Evolutionary conservation across 2,797 vertebrate genomes (phyloP).

Genomic region (Heliangelus exortis): DNA sequence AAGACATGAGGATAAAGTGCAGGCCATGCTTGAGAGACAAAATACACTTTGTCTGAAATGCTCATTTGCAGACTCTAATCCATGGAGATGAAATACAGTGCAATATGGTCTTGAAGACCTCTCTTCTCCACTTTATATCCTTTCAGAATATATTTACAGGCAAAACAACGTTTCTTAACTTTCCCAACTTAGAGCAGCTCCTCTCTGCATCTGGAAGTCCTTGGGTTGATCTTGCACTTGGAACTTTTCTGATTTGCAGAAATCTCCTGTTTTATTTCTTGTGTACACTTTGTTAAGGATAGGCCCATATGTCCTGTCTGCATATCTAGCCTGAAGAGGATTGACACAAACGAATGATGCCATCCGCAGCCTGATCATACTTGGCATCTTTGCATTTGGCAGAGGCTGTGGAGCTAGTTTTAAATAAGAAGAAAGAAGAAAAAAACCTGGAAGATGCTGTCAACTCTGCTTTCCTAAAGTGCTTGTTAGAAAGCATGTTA

Average conservation of each 20-base stretch:
- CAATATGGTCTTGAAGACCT: background rate
- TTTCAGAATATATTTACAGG: background rate
- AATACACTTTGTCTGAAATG: background rate
- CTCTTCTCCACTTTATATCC: background rate
- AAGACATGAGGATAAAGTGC: background rate
- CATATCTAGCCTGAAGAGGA: conserved; percentile 3
- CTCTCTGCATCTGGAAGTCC: background rate
- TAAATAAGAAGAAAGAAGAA: conserved; percentile 17
- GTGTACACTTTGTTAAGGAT: conserved; percentile 17
- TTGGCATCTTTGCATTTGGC: conserved; percentile 48
- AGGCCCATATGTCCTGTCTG: conserved; percentile 54
- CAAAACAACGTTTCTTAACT: background rate
- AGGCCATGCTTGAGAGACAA: background rate
- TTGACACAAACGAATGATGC: conserved; percentile 34
- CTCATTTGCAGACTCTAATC: background rate
- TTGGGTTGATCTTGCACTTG: conserved; percentile 31
- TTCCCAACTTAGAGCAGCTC: background rate
- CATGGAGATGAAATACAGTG: background rate
- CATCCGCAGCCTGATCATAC: conserved; percentile 45
- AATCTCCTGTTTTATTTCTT: conserved; percentile 24
- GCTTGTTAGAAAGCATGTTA: conserved; percentile 42
- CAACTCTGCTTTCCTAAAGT: conserved; percentile 49
- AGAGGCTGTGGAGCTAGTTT: conserved; percentile 26
- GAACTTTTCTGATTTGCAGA: background rate
- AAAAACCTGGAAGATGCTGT: conserved; percentile 32